Conservation (phyloP, 2,797 vertebrate species). For the Lutjanus campechanus region DNA sequence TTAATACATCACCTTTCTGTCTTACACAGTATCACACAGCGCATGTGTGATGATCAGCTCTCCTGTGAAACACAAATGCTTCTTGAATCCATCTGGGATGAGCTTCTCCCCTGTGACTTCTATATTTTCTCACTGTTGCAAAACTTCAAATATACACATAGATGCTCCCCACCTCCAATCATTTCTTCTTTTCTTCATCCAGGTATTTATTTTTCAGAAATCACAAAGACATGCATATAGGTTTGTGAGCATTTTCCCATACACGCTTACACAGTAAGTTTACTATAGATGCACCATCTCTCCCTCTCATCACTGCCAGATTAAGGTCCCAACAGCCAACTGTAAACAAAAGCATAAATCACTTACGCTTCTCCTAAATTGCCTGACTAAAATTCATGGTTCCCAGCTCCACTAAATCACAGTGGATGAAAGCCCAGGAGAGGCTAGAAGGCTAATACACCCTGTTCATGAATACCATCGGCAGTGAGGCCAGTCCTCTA, state of each 20-base stretch:
- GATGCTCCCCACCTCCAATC: neutral
- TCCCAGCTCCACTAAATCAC: constrained; percentile 70
- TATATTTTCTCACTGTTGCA: neutral
- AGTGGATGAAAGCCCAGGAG: constrained; percentile 50
- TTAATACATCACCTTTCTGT: neutral
- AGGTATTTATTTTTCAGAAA: constrained; percentile 23
- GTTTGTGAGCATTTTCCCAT: neutral
- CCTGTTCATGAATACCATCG: constrained; percentile 67
- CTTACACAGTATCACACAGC: neutral
- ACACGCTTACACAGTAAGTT: constrained; percentile 2
- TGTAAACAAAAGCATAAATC: constrained; percentile 79
- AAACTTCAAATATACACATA: constrained; percentile 20
- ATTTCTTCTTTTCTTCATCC: neutral
- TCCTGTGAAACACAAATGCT: constrained; percentile 16
- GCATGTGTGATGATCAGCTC: neutral
- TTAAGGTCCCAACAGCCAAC: constrained; percentile 57
- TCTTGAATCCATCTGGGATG: neutral
- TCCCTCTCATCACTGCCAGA: constrained; percentile 46
- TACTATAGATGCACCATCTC: constrained; percentile 25
- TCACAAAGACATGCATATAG: constrained; percentile 6
- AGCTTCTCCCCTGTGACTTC: neutral
- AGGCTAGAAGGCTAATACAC: constrained; percentile 65
- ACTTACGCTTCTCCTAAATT: constrained; percentile 51
- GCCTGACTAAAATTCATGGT: constrained; percentile 73
- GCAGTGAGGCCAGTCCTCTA: constrained; percentile 52